Conservation (phyloP, 1,140 invertebrate species). For the Sitobion miscanthi region DNA sequence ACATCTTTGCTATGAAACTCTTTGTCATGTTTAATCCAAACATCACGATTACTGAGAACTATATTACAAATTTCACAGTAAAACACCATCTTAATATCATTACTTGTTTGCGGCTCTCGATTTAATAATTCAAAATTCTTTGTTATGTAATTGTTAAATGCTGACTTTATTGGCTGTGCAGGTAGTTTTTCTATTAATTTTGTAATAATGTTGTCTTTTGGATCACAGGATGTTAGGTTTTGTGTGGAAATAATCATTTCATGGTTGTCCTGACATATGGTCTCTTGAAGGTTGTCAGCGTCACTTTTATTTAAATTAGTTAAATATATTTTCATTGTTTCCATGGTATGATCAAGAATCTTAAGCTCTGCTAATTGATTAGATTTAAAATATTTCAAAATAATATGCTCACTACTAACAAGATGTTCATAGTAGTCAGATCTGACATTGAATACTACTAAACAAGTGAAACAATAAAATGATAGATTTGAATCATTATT, state of each 20-base stretch:
- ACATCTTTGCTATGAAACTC: not conserved
- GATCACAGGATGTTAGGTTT: not conserved
- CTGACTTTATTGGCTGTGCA: not conserved
- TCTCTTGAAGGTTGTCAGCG: not conserved
- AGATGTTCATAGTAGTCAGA: not conserved
- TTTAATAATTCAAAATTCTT: conserved; percentile 11
- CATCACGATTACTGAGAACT: not conserved
- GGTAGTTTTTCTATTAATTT: not conserved
- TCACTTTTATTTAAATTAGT: not conserved
- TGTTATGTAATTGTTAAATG: not conserved
- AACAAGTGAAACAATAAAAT: conserved; percentile 22
- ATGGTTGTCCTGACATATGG: not conserved
- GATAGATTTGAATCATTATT: not conserved
- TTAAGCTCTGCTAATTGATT: not conserved
- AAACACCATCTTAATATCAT: not conserved
- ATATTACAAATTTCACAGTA: not conserved
- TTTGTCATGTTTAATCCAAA: not conserved
- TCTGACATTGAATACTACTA: not conserved
- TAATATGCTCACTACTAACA: conserved; percentile 15
- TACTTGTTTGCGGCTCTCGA: not conserved
- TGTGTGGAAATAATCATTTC: not conserved
- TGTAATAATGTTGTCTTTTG: not conserved
- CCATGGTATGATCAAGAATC: not conserved
- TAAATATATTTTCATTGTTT: not conserved
- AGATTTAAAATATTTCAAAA: conserved; percentile 15